Evolutionary conservation across 2,888 invertebrate genomes (phyloP).

Genomic region (Melieria picta): DNA sequence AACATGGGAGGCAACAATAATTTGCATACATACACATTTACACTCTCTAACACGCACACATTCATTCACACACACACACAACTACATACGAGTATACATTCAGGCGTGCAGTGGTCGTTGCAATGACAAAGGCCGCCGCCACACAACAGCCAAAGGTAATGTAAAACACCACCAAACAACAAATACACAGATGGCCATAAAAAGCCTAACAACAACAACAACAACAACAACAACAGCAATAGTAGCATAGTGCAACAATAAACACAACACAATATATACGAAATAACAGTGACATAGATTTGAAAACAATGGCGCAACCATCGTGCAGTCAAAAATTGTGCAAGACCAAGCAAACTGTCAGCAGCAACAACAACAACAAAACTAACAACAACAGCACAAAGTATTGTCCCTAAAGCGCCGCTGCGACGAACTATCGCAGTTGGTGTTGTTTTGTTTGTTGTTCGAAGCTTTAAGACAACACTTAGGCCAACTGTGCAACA

Average conservation of each 20-base stretch:
- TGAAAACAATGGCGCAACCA: not conserved
- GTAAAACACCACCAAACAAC: not conserved
- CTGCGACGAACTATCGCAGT: no score
- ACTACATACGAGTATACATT: not conserved
- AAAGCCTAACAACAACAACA: slow-evolving; percentile 34
- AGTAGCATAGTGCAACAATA: not conserved
- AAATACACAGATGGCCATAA: slow-evolving; percentile 3
- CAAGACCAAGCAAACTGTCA: not conserved
- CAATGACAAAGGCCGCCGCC: not conserved
- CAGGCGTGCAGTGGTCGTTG: not conserved
- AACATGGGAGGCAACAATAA: slow-evolving; percentile 53
- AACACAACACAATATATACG: not conserved
- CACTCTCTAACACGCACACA: no score
- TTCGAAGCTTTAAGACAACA: no score
- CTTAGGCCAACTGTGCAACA: no score
- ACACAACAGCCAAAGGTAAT: no score
- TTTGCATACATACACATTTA: slow-evolving; percentile 52
- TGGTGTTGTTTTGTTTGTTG: no score
- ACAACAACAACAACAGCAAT: slow-evolving; percentile 25
- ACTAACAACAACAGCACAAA: not conserved
- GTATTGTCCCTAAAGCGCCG: no score
- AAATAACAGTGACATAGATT: slow-evolving; percentile 1
- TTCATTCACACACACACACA: no score
- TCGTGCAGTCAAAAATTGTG: not conserved
- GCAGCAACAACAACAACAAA: not conserved